phyloP scores from a whole-genome alignment of 2,113 vertebrate genomes.

The Okapia johnstoni region DNA sequence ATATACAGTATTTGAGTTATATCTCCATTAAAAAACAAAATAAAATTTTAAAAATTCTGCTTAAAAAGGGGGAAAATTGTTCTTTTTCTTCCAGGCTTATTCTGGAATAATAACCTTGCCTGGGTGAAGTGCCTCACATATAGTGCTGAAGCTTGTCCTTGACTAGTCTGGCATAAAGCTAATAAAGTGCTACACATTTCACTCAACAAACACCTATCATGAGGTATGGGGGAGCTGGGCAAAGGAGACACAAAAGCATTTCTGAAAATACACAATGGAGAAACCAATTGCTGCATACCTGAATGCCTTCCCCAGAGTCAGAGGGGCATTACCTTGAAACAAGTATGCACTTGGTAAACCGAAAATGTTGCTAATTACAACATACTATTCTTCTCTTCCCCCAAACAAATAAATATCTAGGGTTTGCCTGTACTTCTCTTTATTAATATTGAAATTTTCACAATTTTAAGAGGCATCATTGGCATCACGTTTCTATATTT shows the following conservation, averaged over 20 bases:
- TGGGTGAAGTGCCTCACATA: neutral
- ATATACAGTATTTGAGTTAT: neutral
- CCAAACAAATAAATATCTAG: neutral
- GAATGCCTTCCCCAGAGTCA: neutral
- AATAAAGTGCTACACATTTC: neutral
- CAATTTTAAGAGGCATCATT: neutral
- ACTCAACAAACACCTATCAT: neutral
- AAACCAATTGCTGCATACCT: neutral
- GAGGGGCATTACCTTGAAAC: neutral
- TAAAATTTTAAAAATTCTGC: neutral
- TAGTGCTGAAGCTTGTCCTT: neutral
- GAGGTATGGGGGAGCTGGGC: neutral
- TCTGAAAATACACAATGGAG: neutral
- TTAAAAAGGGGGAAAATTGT: neutral
- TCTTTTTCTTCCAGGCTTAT: neutral
- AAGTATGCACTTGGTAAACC: neutral
- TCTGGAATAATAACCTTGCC: neutral
- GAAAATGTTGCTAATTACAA: neutral
- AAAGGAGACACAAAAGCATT: neutral
- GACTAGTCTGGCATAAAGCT: neutral
- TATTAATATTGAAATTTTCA: constrained; percentile 7
- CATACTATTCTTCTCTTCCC: neutral
- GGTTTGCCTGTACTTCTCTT: neutral
- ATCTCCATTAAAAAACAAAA: neutral
- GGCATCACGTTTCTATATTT: neutral